Conservation (phyloP, 2,888 invertebrate genomes). For the Apotomis turbidana region DNA sequence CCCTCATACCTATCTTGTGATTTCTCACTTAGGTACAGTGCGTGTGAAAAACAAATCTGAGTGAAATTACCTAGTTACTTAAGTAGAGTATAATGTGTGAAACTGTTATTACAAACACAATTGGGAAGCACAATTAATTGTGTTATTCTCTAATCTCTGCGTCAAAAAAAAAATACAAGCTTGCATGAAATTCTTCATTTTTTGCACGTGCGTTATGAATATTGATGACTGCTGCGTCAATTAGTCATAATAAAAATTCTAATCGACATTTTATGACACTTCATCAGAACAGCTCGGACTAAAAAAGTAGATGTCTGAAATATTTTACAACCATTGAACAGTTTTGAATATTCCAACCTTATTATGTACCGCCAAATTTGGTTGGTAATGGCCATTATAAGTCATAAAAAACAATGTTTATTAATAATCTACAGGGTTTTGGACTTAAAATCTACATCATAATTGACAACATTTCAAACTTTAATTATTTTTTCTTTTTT, state of each 20-base stretch:
- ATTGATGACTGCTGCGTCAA: conserved; percentile 14
- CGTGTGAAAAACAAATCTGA: conserved; percentile 31
- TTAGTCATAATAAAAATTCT: conserved; percentile 19
- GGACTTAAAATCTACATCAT: not conserved
- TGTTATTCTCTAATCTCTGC: not conserved
- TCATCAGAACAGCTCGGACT: not conserved
- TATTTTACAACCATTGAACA: conserved; percentile 3
- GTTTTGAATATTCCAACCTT: not conserved
- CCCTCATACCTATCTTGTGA: conserved; percentile 24
- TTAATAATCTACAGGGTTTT: not conserved
- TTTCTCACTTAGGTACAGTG: conserved; percentile 37
- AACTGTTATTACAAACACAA: not conserved
- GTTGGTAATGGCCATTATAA: not conserved
- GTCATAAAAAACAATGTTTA: not conserved
- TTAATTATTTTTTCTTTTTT: too few species aligned
- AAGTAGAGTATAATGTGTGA: conserved; percentile 20
- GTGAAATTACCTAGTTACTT: conserved; percentile 11
- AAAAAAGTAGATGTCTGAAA: conserved; percentile 3
- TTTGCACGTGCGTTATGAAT: conserved; percentile 3
- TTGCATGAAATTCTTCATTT: conserved; percentile 7
- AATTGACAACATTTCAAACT: too few species aligned
- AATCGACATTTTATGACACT: conserved; percentile 3
- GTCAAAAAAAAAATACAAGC: not conserved
- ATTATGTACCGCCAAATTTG: not conserved
- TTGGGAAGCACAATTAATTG: not conserved